phyloP scores from a whole-genome alignment of 2,113 vertebrate genomes.

The Aviceda subcristata region DNA sequence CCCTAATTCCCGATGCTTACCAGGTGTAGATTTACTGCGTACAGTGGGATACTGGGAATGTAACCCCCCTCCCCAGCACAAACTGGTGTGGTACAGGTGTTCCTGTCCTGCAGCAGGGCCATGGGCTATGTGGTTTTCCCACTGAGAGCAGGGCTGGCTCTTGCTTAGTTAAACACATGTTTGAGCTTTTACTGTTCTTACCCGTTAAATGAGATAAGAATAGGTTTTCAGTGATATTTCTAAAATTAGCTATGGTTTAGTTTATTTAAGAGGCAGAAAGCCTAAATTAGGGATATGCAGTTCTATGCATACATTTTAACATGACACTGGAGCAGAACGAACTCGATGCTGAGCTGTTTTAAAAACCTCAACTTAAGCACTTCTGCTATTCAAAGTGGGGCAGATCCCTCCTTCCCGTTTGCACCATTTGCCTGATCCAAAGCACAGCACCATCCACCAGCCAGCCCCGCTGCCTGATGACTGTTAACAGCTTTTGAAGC shows the following conservation, averaged over 20 bases:
- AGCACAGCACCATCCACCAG: background rate
- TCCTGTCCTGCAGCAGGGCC: background rate
- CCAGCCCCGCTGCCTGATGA: accelerated
- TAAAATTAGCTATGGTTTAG: background rate
- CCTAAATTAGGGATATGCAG: background rate
- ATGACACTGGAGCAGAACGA: background rate
- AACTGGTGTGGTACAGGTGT: background rate
- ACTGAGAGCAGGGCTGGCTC: background rate
- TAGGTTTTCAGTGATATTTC: background rate
- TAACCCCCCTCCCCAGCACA: background rate
- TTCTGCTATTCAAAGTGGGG: background rate
- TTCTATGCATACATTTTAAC: background rate
- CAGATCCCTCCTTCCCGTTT: background rate
- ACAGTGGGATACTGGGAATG: background rate
- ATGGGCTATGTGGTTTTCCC: background rate
- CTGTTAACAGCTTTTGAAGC: background rate
- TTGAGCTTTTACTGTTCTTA: background rate
- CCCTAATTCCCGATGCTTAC: background rate
- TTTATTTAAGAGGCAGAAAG: conserved; percentile 2
- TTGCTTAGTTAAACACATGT: background rate
- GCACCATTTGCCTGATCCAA: background rate
- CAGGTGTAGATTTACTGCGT: background rate
- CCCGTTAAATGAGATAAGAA: background rate
- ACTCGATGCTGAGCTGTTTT: background rate
- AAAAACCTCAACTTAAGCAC: background rate